Evolutionary conservation across 2,797 vertebrate genomes (phyloP), one percentile per base, ranked within the genome.

Genomic region (Parauchenoglanis ngamensis): DNA sequence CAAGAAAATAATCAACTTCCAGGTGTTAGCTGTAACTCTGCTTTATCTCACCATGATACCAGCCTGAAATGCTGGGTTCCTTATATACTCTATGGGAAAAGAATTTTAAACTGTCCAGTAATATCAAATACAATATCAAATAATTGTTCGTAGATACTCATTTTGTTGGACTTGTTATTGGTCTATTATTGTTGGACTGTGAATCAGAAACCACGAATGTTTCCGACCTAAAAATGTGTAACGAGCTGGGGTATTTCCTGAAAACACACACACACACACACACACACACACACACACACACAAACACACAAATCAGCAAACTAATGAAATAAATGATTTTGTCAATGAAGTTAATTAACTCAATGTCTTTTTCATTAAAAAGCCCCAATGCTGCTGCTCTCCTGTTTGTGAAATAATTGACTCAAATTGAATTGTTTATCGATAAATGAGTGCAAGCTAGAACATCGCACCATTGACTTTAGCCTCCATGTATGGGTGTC

Each of bases 301-400:
- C 40, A 72, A 31, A 31, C 68, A 72, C 35, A 21, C 35, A 72
- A 13, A 56, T 49, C 46, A 49, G 46, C 46, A 49, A 49, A 7
- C 46, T 49, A 49, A 49, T 49, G 46, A 49, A 82, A 49, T 82
- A 82, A 82, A 82, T 82, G 61, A 82, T 49, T 44, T 49, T 49
- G 13, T 11, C 59, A 82, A 82, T 82, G 1, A 67, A 49, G 35
- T 49, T 65, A 82, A 82, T 82, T 82, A 49, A 82, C 80, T 65
- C 15, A 15, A 28, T 81, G 79, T 46, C 57, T 81, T 31, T 28
- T 44, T 81, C 59, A 81, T 81, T 81, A 81, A 40, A 63, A 46
- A 28, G 59, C 23, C 78, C 21, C 57, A 23, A 25, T 7, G 61
- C 40, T 44, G 40, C 25, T 15, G 25, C 40, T 82, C 61, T 49